These are phyloP conservation scores for Amblyraja radiata DNA, from an alignment of 2,797 vertebrate genomes.

Conservation along the genomic window DNA sequence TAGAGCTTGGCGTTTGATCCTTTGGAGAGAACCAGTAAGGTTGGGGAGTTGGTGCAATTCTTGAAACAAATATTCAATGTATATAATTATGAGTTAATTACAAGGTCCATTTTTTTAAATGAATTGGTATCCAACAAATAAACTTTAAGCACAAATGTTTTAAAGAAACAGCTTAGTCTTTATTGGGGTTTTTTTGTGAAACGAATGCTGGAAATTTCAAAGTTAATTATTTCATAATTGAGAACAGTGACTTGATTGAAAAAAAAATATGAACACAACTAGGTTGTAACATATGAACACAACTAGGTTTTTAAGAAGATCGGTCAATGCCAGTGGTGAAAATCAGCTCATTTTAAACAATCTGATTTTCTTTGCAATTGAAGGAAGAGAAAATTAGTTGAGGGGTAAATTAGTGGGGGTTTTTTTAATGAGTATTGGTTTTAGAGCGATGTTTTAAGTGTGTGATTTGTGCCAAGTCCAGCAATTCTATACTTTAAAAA, in stretches of 20 bases:
- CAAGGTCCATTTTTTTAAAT: too few species aligned
- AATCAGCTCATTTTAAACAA: not conserved
- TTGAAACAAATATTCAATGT: too few species aligned
- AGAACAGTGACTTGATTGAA: not conserved
- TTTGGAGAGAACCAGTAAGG: too few species aligned
- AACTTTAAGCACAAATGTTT: not conserved
- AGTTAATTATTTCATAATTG: not conserved
- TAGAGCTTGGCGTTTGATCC: too few species aligned
- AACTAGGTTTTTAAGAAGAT: not conserved
- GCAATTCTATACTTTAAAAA: not conserved
- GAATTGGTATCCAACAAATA: too few species aligned
- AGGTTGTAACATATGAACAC: not conserved
- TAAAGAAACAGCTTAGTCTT: not conserved
- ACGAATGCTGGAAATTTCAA: not conserved
- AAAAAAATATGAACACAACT: not conserved
- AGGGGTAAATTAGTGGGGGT: not conserved
- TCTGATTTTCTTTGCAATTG: not conserved
- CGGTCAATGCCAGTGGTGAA: not conserved
- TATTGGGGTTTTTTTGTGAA: not conserved
- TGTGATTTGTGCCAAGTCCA: not conserved
- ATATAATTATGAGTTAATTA: too few species aligned
- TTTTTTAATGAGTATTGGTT: not conserved
- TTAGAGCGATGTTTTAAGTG: not conserved
- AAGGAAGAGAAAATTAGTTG: not conserved
- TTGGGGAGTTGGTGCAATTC: too few species aligned